Base-by-base conservation (phyloP, 2,888 invertebrate genomes). In the Perizoma flavofasciatum region DNA sequence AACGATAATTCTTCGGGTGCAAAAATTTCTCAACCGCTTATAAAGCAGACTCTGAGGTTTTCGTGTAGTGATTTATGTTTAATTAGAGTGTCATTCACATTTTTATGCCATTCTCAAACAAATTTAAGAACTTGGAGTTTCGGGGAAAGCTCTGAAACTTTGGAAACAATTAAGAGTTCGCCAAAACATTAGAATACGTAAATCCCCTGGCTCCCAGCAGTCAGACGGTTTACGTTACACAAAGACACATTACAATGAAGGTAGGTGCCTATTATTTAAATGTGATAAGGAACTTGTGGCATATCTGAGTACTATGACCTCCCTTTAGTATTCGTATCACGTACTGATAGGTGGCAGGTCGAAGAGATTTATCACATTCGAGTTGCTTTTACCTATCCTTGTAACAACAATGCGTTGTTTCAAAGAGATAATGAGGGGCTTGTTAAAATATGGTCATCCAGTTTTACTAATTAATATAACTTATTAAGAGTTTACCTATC, bases 11-110 rank as follows among this genome's bases (percentile, higher is more conserved):
- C 86, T 85, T 81, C 71, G 77, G 78, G 77, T 77, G 75, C 77
- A 82, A 86, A 85, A 86, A 86, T 80, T 78, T 79, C 81, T 81
- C 75, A 77, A 77, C 80, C 79, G 76, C 79, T 82, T 81, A 82
- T 74, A 75, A 73, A 75, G 69, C 72, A 75, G 72, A 77, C 74
- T 77, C 71, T 71, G 71, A 82, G 78, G 83, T 86, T 85, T 82
- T 81, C 79, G 72, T 81, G 75, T 73, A 78, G 78, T 84, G 86
- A 88, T 88, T 88, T 88, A 88, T 88, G 86, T 84, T 86, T 86
- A 87, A 86, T 89, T 88, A 88, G 76, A 82, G 75, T 78, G 79
- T 80, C 81, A 74, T 79, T 79, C 77, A 80, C 79, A 80, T 85
- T 85, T 85, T 82, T 81, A 76, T 80, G 75, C 74, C 72, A 77